Percentiles rank a stretch among this genome's conserved stretches.
Evolutionary conservation across 2,888 invertebrate genomes (phyloP).

Genomic region (Strigamia crassipes): DNA sequence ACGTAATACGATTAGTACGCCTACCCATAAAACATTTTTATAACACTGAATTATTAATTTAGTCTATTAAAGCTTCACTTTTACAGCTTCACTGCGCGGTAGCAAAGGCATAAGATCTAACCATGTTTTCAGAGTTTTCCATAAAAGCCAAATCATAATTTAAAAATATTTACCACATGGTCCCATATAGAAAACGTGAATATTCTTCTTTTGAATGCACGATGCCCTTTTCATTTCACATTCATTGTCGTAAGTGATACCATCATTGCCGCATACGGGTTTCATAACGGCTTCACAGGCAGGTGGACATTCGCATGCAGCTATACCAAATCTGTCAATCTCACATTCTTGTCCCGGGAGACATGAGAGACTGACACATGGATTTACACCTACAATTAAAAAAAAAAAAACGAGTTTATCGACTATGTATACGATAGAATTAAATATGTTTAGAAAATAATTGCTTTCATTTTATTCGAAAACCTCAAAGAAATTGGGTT

Average conservation of each 20-base stretch:
- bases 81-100: slow-evolving; percentile 49
- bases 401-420: background rate
- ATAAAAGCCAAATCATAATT: slow-evolving; percentile 47
- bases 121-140: no score
- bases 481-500: no score
- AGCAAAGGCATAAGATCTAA: no score
- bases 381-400: slow-evolving; percentile 72
- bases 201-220: slow-evolving; percentile 62
- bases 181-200: slow-evolving; percentile 67
- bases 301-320: slow-evolving; percentile 81
- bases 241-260: slow-evolving; percentile 62
- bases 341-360: slow-evolving; percentile 78
- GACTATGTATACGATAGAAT: no score
- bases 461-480: no score
- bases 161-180: slow-evolving; percentile 65
- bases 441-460: no score
- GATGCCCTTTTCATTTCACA: slow-evolving; percentile 62
- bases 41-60: background rate
- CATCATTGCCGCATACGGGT: slow-evolving; percentile 63
- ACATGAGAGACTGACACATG: slow-evolving; percentile 79
- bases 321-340: slow-evolving; percentile 78
- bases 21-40: background rate
- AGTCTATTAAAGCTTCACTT: background rate
- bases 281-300: slow-evolving; percentile 75
- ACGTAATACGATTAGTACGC: background rate